Evolutionary conservation across 2,888 invertebrate species (phyloP).

Genomic region (Crematogaster levior): DNA sequence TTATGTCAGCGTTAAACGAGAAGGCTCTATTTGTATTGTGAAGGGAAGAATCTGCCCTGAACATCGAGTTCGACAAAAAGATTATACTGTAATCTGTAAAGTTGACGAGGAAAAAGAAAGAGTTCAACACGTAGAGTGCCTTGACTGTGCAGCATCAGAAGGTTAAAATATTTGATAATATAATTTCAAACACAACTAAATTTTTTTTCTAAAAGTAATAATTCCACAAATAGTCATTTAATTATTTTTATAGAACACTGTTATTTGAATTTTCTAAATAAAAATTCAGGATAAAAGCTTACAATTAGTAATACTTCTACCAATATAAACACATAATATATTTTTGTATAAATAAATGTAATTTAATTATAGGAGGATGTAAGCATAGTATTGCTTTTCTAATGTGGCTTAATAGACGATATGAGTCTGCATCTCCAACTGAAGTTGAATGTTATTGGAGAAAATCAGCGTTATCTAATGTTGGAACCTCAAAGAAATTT

Average conservation of each 20-base stretch:
- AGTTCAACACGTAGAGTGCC: not conserved
- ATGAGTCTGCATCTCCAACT: not conserved
- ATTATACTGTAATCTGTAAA: constrained; percentile 1
- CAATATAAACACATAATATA: not conserved
- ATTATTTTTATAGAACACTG: too few relatives aligned
- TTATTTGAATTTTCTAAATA: too few relatives aligned
- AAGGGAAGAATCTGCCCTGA: not conserved
- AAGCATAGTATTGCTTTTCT: not conserved
- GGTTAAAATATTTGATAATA: not conserved
- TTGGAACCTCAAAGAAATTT: not conserved
- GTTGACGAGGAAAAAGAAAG: not conserved
- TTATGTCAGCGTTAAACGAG: not conserved
- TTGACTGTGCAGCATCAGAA: not conserved
- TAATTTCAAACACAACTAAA: too few relatives aligned
- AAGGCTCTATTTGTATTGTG: not conserved
- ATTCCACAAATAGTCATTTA: too few relatives aligned
- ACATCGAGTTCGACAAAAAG: not conserved
- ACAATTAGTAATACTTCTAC: not conserved
- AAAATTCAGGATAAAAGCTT: not conserved
- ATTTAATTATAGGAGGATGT: not conserved
- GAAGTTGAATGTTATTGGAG: not conserved
- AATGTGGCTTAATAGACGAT: not conserved
- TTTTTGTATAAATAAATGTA: not conserved
- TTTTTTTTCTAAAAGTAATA: too few relatives aligned
- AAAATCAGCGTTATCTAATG: not conserved